Conservation (phyloP, 2,113 vertebrate species). For the mouse (Mus musculus) region DNA sequence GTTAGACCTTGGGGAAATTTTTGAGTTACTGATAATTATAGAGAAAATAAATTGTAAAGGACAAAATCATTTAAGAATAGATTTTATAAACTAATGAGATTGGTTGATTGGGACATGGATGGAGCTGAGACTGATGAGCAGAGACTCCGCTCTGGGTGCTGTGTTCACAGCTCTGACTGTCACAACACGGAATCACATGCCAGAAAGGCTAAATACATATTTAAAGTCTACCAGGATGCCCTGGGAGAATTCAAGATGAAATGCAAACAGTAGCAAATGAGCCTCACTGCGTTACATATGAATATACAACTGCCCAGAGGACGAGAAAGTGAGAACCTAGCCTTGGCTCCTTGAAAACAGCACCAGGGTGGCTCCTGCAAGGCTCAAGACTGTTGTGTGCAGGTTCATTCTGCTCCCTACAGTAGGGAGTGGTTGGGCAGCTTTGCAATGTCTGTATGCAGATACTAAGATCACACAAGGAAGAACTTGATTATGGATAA, state of each 20-base stretch:
- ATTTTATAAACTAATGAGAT: conserved; percentile 65
- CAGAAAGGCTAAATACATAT: neutral
- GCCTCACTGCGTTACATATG: neutral
- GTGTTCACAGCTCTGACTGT: neutral
- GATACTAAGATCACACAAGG: neutral
- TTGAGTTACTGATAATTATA: conserved; percentile 67
- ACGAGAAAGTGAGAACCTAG: neutral
- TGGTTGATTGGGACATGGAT: neutral
- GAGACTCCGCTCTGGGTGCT: neutral
- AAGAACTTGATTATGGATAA: neutral
- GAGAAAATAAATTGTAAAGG: conserved; percentile 67
- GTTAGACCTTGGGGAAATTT: conserved; percentile 72
- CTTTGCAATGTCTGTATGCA: neutral
- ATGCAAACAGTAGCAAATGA: neutral
- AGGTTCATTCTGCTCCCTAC: neutral
- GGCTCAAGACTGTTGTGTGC: neutral
- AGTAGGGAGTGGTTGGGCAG: neutral
- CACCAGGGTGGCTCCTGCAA: neutral
- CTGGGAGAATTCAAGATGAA: neutral
- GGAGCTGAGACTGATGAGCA: neutral
- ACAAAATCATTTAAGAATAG: conserved; percentile 70
- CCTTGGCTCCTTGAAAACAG: neutral
- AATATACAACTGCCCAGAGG: neutral
- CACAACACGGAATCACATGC: neutral
- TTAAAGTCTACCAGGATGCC: neutral